Evolutionary conservation across 2,113 vertebrate species (phyloP), one percentile per base, ranked within the genome.

Genomic region (Leptodactylus fuscus): DNA sequence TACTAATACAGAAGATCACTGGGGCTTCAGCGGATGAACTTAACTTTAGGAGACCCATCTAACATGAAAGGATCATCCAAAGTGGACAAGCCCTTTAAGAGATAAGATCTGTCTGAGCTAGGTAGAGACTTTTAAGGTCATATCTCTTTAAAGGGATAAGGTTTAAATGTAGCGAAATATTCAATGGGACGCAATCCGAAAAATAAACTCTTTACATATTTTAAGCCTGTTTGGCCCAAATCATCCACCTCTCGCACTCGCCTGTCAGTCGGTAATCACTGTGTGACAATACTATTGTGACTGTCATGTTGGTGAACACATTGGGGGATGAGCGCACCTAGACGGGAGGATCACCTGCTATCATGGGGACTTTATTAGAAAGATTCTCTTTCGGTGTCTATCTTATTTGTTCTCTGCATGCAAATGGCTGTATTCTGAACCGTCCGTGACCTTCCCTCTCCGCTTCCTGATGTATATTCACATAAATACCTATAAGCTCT

Each of bases 371-470:
- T 38, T 36, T 38, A 69, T 69, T 38, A 69, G 3, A 36, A 36
- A 10, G 65, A 69, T 1, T 36, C 34, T 38, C 34, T 10, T 20
- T 36, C 2, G 29, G 15, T 34, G 16, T 34, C 15, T 67, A 11
- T 67, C 62, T 67, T 48, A 38, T 46, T 81, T 65, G 41, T 69
- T 8, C 41, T 67, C 18, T 70, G 20, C 36, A 76, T 83, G 55
- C 53, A 83, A 76, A 83, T 62, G 58, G 34, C 62, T 29, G 58
- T 75, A 71, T 20, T 48, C 22, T 22, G 27, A 83, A 49, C 22
- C 27, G 9, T 15, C n/a, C 44, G 13, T 38, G 46, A 55, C 71
- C 20, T 41, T 67, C 27, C 32, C 41, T 75, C 27, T 67, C n/a
- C 9, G 2, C 53, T 8, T 27, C 29, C 22, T 77, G 38, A 58